A percentile compares a stretch with the other conserved stretches of the same genome.
phyloP scores from a whole-genome alignment of 2,888 invertebrate genomes.

The Eristalis tenax region DNA sequence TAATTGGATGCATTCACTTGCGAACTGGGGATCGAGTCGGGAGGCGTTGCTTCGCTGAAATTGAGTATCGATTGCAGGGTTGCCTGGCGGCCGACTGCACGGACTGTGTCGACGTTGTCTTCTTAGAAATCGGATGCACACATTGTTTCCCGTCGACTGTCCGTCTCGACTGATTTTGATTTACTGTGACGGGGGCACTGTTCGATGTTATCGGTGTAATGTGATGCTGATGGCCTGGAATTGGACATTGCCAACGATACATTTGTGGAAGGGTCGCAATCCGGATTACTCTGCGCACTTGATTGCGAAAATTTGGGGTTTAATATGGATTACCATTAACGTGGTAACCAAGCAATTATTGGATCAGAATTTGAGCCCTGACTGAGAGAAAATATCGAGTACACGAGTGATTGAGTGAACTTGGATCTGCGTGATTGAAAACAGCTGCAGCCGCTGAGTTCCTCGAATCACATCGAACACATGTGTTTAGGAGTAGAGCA shows the following conservation, averaged over 20 bases:
- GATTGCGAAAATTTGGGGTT: no score
- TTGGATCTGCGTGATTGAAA: no score
- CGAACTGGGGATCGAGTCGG: no score
- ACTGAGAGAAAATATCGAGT: no score
- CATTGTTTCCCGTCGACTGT: neutral
- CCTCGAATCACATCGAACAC: no score
- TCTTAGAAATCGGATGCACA: neutral
- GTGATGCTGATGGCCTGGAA: neutral
- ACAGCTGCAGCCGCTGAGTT: no score
- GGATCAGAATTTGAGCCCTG: no score
- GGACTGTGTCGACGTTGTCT: neutral
- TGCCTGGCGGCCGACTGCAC: neutral
- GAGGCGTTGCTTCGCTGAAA: neutral
- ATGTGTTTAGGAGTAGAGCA: no score
- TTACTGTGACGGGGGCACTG: neutral
- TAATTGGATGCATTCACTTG: neutral
- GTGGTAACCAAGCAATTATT: no score
- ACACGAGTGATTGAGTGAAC: no score
- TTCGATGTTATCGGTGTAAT: no score
- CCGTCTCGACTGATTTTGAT: neutral
- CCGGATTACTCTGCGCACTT: neutral
- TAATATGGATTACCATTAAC: no score
- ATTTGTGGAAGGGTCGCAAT: neutral
- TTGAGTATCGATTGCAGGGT: neutral
- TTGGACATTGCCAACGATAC: neutral